Conservation (phyloP, 2,797 vertebrate genomes). For the Thripadectes ignobilis region DNA sequence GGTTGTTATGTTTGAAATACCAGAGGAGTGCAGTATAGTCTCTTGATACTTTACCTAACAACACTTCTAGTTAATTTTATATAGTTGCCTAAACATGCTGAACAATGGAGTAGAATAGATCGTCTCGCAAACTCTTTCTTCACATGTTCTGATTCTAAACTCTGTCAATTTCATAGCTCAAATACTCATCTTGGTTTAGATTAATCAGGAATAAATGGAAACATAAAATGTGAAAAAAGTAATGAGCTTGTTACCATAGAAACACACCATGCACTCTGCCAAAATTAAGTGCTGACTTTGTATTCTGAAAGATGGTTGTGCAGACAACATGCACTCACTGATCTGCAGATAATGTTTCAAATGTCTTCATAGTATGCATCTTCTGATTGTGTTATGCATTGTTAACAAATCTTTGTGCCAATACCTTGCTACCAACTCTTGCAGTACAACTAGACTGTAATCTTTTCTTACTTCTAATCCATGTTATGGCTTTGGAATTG, state of each 20-base stretch:
- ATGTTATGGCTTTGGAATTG: neutral
- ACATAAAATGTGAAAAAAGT: neutral
- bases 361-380: neutral
- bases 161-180: neutral
- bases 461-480: neutral
- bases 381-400: neutral
- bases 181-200: neutral
- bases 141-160: neutral
- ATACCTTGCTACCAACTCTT: neutral
- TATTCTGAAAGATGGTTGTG: constrained; percentile 4
- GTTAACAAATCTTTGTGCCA: neutral
- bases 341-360: constrained; percentile 32
- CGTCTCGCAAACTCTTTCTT: neutral
- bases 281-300: constrained; percentile 43
- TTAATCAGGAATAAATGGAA: constrained; percentile 10
- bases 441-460: neutral
- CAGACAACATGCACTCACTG: neutral
- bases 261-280: neutral
- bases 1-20: neutral
- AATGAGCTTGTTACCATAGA: constrained; percentile 7
- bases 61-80: neutral
- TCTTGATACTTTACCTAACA: neutral
- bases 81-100: neutral
- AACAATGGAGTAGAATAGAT: neutral
- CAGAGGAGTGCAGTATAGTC: neutral